A percentile compares a stretch with the other conserved stretches of the same genome.
These are phyloP conservation scores for Philereme vetulata DNA, from an alignment of 2,888 invertebrate genomes.

Conservation along the genomic window DNA sequence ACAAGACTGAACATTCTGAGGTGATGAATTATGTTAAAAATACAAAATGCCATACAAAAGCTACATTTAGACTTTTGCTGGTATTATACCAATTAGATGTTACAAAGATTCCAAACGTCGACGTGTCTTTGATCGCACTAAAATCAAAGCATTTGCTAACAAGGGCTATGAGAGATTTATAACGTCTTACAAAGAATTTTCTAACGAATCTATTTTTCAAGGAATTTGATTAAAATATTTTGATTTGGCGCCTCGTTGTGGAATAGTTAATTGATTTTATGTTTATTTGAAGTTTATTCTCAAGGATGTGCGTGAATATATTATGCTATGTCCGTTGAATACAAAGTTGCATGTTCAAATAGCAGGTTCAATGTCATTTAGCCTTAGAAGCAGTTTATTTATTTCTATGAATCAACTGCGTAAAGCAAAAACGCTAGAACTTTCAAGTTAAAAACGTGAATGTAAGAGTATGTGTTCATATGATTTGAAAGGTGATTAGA, in stretches of 20 bases:
- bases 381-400: too few relatives aligned
- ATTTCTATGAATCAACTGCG: too few relatives aligned
- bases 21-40: slow-evolving; percentile 3
- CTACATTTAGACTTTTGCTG: slow-evolving; percentile 61
- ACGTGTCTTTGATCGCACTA: slow-evolving; percentile 73
- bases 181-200: slow-evolving; percentile 62
- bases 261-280: slow-evolving; percentile 30
- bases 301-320: background rate
- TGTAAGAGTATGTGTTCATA: background rate
- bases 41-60: slow-evolving; percentile 10
- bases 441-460: too few relatives aligned
- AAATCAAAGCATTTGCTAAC: slow-evolving; percentile 75
- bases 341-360: background rate
- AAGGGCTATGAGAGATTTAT: slow-evolving; percentile 79
- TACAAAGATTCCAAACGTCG: slow-evolving; percentile 61
- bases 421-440: too few relatives aligned
- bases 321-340: background rate
- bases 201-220: slow-evolving; percentile 57
- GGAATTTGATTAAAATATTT: slow-evolving; percentile 52
- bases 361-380: too few relatives aligned
- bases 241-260: slow-evolving; percentile 38
- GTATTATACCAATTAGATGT: slow-evolving; percentile 73
- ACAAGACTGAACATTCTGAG: background rate
- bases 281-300: slow-evolving; percentile 25
- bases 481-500: background rate